These are phyloP conservation scores for Merluccius polli DNA, from an alignment of 2,797 vertebrate genomes.

Conservation along the genomic window DNA sequence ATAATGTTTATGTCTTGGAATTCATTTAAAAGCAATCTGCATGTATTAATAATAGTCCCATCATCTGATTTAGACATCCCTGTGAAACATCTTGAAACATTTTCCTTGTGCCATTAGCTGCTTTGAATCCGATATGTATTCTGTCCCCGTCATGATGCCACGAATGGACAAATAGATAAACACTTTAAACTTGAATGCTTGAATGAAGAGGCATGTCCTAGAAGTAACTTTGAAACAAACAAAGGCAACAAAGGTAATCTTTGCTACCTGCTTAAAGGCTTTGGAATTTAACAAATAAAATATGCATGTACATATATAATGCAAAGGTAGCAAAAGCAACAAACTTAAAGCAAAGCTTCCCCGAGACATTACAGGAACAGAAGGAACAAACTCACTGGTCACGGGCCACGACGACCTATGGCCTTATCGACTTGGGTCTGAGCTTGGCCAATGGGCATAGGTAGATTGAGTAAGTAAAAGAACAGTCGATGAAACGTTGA, in stretches of 20 bases:
- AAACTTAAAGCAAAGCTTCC: neutral
- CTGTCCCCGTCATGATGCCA: too few species aligned
- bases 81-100: neutral
- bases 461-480: neutral
- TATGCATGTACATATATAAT: neutral
- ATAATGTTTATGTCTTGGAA: too few species aligned
- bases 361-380: neutral
- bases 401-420: neutral
- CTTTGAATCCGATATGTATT: neutral
- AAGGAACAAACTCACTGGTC: neutral
- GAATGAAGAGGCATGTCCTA: neutral
- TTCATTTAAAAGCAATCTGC: neutral
- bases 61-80: neutral
- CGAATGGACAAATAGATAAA: neutral
- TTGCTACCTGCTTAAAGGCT: too few species aligned
- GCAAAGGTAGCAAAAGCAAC: neutral
- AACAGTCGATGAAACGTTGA: neutral
- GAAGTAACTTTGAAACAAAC: neutral
- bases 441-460: neutral
- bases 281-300: neutral
- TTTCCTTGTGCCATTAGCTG: neutral
- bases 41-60: neutral
- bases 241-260: neutral
- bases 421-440: neutral
- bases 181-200: neutral